These are phyloP conservation scores for Benthosema pterotum DNA, from an alignment of 2,797 vertebrate species.

Conservation along the genomic window DNA sequence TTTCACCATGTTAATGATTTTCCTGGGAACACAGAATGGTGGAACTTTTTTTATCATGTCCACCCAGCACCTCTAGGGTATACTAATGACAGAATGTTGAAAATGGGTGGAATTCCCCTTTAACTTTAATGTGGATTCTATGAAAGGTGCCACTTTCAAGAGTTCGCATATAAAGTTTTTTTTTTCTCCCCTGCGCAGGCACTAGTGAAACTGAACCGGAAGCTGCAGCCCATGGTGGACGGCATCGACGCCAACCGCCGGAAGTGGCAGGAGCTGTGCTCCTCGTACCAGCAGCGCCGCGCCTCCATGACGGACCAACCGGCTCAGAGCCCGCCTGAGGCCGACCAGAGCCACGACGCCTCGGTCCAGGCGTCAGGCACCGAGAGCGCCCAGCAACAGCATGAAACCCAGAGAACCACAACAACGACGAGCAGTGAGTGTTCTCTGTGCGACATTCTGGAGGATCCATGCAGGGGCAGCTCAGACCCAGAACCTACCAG, in stretches of 20 bases:
- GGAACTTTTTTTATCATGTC: no score
- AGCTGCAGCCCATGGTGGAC: constrained; percentile 82
- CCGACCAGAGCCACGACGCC: constrained; percentile 37
- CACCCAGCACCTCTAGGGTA: no score
- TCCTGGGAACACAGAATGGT: no score
- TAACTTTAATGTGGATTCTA: no score
- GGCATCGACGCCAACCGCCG: constrained; percentile 78
- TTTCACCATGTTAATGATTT: no score
- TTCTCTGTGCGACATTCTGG: constrained; percentile 26
- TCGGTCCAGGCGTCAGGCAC: constrained; percentile 22
- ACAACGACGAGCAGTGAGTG: constrained; percentile 16
- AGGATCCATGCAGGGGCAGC: constrained; percentile 31
- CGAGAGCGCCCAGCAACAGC: constrained; percentile 15
- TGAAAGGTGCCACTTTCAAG: no score
- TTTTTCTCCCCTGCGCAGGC: no score
- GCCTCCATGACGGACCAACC: constrained; percentile 52
- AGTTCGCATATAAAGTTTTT: no score
- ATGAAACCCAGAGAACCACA: constrained; percentile 19
- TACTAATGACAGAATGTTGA: no score
- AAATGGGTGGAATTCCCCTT: no score
- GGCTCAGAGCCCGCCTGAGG: constrained; percentile 42
- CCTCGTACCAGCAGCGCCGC: constrained; percentile 63
- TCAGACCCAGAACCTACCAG: constrained; percentile 34
- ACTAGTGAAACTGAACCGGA: constrained; percentile 79
- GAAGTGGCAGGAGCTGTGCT: constrained; percentile 82